A percentile compares a stretch with the other conserved stretches of the same genome.
phyloP scores from a whole-genome alignment of 2,888 invertebrate genomes.

The Mythimna ferrago region DNA sequence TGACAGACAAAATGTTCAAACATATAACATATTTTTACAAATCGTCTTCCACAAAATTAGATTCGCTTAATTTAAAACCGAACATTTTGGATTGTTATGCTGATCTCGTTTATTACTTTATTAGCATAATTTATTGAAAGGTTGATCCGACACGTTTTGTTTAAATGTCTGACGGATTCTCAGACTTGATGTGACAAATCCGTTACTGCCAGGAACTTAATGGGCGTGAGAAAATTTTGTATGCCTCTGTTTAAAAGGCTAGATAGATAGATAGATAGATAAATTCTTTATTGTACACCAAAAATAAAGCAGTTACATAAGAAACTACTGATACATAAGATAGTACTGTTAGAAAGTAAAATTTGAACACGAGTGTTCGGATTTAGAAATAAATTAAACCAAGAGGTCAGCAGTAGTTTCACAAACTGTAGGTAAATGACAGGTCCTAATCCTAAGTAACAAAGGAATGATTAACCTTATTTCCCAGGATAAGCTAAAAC shows the following conservation, averaged over 20 bases:
- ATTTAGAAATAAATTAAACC: not conserved
- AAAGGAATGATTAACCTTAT: too few relatives aligned
- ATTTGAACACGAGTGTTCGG: not conserved
- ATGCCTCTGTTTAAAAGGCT: not conserved
- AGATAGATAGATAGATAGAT: too few relatives aligned
- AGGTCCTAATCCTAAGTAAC: too few relatives aligned
- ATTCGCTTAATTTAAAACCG: constrained; percentile 10
- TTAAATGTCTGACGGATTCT: constrained; percentile 6
- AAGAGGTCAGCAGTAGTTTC: not conserved
- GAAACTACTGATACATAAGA: too few relatives aligned
- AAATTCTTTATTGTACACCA: too few relatives aligned
- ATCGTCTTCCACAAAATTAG: not conserved
- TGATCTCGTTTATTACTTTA: constrained; percentile 33
- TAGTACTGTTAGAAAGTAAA: not conserved
- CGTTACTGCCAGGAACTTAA: constrained; percentile 2
- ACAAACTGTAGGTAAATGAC: too few relatives aligned
- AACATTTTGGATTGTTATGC: constrained; percentile 22
- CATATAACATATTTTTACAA: not conserved
- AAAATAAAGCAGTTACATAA: too few relatives aligned
- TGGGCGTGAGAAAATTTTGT: not conserved
- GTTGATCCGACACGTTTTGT: constrained; percentile 2
- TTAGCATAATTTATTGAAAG: constrained; percentile 48
- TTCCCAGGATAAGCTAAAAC: too few relatives aligned
- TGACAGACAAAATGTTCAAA: not conserved
- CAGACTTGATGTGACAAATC: constrained; percentile 28